Evolutionary conservation across 2,797 vertebrate genomes (phyloP).

Genomic region (Taenioides sp.): DNA sequence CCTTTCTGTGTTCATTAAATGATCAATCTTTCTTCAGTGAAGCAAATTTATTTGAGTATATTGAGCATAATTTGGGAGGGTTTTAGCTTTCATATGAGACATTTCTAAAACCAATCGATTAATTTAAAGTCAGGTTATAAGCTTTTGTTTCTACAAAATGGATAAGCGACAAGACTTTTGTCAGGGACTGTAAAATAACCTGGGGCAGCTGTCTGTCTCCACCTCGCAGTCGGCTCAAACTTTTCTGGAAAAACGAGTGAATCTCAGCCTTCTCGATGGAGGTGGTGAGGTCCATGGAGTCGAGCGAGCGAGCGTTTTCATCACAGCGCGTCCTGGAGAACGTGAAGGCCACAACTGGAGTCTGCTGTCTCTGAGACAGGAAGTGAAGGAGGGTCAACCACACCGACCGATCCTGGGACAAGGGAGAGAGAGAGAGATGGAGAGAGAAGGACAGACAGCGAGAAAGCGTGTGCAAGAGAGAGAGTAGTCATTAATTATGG

Average conservation of each 20-base stretch:
- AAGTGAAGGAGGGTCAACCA: conserved; percentile 88
- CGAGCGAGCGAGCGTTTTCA: conserved; percentile 86
- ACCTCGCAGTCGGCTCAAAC: conserved; percentile 85
- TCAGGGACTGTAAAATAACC: conserved; percentile 61
- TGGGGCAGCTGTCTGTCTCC: conserved; percentile 85
- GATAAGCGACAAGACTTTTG: too few species aligned
- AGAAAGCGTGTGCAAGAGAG: neutral
- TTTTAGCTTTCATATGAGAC: too few species aligned
- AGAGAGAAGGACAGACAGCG: neutral
- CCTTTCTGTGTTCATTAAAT: too few species aligned
- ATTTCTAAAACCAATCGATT: too few species aligned
- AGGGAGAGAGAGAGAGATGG: neutral
- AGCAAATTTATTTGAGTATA: too few species aligned
- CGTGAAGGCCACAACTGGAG: conserved; percentile 91
- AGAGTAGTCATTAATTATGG: neutral
- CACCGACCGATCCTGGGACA: conserved; percentile 82
- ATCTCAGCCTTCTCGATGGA: conserved; percentile 88
- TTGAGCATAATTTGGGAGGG: too few species aligned
- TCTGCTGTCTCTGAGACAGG: conserved; percentile 85
- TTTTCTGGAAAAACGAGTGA: conserved; percentile 90
- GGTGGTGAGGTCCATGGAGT: conserved; percentile 85
- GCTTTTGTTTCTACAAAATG: too few species aligned
- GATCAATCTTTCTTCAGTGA: too few species aligned
- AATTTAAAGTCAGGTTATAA: too few species aligned
- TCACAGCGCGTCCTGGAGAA: conserved; percentile 91